Evolutionary conservation across 1,140 invertebrate genomes (phyloP), one percentile per base, ranked within the genome.

Genomic region (Lycorma delicatula): DNA sequence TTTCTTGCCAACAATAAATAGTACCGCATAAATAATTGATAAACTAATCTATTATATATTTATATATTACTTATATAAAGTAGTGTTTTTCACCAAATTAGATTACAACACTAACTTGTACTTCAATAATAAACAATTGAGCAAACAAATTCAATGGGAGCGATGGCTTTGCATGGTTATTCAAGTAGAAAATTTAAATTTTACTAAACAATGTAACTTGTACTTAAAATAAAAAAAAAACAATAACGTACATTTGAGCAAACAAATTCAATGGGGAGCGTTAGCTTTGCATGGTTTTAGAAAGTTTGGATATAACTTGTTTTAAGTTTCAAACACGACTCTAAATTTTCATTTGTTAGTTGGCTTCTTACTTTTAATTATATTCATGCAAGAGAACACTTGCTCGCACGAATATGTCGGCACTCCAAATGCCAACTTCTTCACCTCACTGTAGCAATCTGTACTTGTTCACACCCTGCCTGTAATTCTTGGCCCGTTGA

Each of bases 341-440:
- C 58, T 58, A 62, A 53, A 58, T 62, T 64, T 61, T 67, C 47
- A 65, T 64, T 61, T 57, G 59, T 64, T 63, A 64, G 56, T 59
- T 61, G 62, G 56, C 58, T 67, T 67, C 62, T 67, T n/a, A 61
- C 59, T 59, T 62, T 66, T 64, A 53, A 64, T 66, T 57, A 66
- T 55, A 59, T 66, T 64, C 55, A 63, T 64, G 60, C 53, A 60
- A 62, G 65, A 66, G 47, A 66, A 63, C 51, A 58, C 52, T 63
- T 66, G 51, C 56, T 65, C 56, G 53, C 60, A 64, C 50, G 64
- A 65, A 61, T 67, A 64, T 65, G 62, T 65, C 46, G 63, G 65
- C 34, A 63, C 57, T 44, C 60, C 62, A 65, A 61, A 62, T 60
- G 64, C 59, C 60, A 63, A 61, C 57, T 65, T 66, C 58, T 64